Conservation (phyloP, 2,888 invertebrate species). For the Horisme vitalbata region DNA sequence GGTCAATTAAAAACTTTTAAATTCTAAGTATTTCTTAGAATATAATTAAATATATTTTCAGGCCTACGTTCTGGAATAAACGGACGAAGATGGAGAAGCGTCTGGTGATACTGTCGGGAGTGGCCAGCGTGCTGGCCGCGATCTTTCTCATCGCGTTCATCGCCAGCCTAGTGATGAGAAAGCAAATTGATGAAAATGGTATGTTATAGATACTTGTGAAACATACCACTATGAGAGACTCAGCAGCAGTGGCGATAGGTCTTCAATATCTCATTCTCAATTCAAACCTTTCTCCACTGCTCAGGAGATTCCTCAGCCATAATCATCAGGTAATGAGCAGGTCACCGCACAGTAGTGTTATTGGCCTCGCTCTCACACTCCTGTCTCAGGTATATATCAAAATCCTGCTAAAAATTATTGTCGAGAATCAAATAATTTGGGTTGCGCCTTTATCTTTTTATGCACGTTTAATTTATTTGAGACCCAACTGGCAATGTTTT, state of each 20-base stretch:
- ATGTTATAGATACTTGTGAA: constrained; percentile 30
- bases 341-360: background rate
- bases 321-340: background rate
- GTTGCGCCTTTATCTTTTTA: no score
- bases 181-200: constrained; percentile 52
- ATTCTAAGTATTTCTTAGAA: background rate
- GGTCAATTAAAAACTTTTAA: no score
- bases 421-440: no score
- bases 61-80: constrained; percentile 70
- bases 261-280: no score
- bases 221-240: background rate
- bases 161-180: constrained; percentile 49
- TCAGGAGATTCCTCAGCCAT: background rate
- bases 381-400: background rate
- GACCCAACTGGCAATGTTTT: no score
- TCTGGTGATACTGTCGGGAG: constrained; percentile 53
- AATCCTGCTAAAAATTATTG: background rate
- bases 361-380: background rate
- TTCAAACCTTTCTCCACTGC: background rate
- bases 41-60: constrained; percentile 33
- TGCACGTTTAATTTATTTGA: no score
- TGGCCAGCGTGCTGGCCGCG: constrained; percentile 57
- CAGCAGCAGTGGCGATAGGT: constrained; percentile 1
- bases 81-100: constrained; percentile 68
- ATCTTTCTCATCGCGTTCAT: constrained; percentile 69